A percentile compares a stretch with the other conserved stretches of the same genome.
Conservation (phyloP, 2,113 vertebrate genomes). For the Eptesicus fuscus region DNA sequence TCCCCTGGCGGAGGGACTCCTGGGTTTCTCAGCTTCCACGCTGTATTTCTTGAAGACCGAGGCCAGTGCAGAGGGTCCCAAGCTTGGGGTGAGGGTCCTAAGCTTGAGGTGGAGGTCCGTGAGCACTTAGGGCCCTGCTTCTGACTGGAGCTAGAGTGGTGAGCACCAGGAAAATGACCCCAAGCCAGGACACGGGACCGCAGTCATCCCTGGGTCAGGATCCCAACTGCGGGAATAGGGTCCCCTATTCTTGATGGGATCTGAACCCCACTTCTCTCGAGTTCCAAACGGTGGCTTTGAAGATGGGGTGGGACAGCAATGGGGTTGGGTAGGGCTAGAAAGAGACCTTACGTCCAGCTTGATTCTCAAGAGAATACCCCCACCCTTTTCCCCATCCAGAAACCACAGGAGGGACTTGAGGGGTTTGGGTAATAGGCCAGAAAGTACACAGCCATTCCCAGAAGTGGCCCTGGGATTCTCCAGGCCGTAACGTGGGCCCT, state of each 20-base stretch:
- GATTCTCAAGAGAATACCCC: background rate
- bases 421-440: background rate
- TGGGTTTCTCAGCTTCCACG: background rate
- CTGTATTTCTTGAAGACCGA: background rate
- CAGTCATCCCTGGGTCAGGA: background rate
- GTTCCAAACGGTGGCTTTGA: background rate
- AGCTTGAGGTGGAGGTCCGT: background rate
- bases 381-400: background rate
- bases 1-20: background rate
- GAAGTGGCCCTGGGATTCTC: background rate
- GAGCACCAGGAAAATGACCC: background rate
- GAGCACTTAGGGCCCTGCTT: background rate
- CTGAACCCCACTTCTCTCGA: slow-evolving; percentile 2
- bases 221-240: background rate
- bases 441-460: background rate
- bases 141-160: background rate
- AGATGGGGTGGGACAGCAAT: background rate
- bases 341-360: background rate
- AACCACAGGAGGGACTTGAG: background rate
- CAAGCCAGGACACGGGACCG: background rate
- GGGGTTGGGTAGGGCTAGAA: background rate
- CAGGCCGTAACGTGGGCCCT: background rate
- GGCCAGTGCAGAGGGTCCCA: background rate
- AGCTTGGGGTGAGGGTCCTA: background rate
- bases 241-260: background rate